These are phyloP conservation scores for Callyntrura sp. DNA, from an alignment of 2,888 invertebrate genomes.

Conservation along the genomic window DNA sequence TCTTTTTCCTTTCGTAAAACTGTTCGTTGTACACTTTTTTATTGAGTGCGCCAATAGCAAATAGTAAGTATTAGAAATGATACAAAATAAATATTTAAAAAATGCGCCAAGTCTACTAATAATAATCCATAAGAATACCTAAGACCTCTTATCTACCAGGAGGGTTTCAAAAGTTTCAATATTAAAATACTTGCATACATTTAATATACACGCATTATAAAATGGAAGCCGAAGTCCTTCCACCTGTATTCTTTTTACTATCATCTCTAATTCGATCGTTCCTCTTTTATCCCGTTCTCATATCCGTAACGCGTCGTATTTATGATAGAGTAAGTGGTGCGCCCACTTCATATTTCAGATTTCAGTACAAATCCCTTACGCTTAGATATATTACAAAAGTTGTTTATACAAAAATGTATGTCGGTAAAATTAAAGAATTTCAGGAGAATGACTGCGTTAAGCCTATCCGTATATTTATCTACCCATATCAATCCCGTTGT, in stretches of 20 bases:
- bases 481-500: background rate
- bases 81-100: slow-evolving; percentile 12
- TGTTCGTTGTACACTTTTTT: background rate
- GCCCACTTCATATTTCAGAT: background rate
- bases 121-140: background rate
- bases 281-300: background rate
- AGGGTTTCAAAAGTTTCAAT: slow-evolving; percentile 4
- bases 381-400: background rate
- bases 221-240: background rate
- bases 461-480: background rate
- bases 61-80: slow-evolving; percentile 12
- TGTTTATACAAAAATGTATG: slow-evolving; percentile 30
- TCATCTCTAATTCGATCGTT: slow-evolving; percentile 14
- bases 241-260: background rate
- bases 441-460: background rate
- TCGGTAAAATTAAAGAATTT: background rate
- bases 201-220: background rate
- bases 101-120: background rate
- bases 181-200: slow-evolving; percentile 30
- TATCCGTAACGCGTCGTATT: background rate
- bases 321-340: background rate
- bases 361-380: slow-evolving; percentile 25
- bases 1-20: background rate
- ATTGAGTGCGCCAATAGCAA: slow-evolving; percentile 13
- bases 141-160: background rate